Evolutionary conservation across 2,888 invertebrate species (phyloP).

Genomic region (Euphydryas editha): DNA sequence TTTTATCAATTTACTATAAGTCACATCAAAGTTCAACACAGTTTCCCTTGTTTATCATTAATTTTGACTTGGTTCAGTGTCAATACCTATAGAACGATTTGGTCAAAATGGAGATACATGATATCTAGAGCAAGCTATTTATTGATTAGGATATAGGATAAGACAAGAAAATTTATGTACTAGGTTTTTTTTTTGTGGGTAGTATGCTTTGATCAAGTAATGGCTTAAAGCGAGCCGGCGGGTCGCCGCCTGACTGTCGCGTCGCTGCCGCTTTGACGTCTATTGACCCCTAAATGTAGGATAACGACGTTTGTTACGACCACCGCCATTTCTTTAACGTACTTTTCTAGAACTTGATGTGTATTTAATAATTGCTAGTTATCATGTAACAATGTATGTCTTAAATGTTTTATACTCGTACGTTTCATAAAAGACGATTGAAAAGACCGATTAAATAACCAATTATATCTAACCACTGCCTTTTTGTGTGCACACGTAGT

Average conservation of each 20-base stretch:
- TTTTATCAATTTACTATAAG: too few species aligned
- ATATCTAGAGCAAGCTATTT: conserved; percentile 8
- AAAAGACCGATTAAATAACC: too few species aligned
- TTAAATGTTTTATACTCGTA: not conserved
- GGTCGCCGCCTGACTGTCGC: conserved; percentile 63
- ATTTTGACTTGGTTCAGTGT: not conserved
- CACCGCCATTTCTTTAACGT: conserved; percentile 61
- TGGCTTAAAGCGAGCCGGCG: conserved; percentile 59
- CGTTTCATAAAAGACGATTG: too few species aligned
- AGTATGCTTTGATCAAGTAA: conserved; percentile 58
- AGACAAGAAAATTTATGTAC: conserved; percentile 44
- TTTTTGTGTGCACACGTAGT: too few species aligned
- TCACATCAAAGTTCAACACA: too few species aligned
- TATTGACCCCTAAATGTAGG: conserved; percentile 77
- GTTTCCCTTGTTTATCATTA: too few species aligned
- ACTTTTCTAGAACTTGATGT: conserved; percentile 63
- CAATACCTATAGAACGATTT: not conserved
- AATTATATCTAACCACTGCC: too few species aligned
- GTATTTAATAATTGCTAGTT: conserved; percentile 65
- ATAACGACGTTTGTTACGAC: conserved; percentile 77
- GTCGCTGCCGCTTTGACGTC: conserved; percentile 62
- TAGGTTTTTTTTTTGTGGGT: conserved; percentile 45
- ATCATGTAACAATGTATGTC: conserved; percentile 38
- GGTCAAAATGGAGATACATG: not conserved
- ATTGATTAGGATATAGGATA: conserved; percentile 19